Percentiles rank a stretch among this genome's conserved stretches.
These are phyloP conservation scores for Coptodon rendalli DNA, from an alignment of 2,113 vertebrate genomes.

Conservation along the genomic window DNA sequence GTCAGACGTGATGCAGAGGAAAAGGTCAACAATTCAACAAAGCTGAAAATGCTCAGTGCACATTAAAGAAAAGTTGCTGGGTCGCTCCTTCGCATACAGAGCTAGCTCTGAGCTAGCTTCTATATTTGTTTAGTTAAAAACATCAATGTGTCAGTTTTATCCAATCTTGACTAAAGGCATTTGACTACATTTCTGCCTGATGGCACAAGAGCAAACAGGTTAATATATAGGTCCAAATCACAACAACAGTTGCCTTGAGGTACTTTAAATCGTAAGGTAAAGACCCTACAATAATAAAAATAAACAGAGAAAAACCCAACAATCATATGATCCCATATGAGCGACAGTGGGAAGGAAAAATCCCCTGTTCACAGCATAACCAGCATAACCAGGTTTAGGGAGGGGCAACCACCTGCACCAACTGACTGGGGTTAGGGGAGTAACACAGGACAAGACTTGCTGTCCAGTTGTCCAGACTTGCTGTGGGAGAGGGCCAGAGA, in stretches of 20 bases:
- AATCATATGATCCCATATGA: background rate
- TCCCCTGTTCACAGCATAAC: background rate
- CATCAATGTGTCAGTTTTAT: background rate
- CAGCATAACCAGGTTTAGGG: background rate
- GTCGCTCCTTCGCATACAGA: background rate
- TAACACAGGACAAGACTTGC: background rate
- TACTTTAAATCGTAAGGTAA: background rate
- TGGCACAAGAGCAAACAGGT: background rate
- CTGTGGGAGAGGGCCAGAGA: background rate
- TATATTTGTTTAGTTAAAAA: background rate
- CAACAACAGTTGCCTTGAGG: background rate
- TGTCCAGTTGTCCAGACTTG: background rate
- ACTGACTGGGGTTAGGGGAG: background rate
- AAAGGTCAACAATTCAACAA: background rate
- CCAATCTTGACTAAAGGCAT: background rate
- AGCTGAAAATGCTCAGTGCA: background rate
- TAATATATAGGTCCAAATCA: background rate
- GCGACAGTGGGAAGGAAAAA: background rate
- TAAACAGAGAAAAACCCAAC: background rate
- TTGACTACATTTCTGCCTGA: background rate
- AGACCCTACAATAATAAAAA: background rate
- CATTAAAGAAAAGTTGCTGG: background rate
- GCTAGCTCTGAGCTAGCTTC: background rate
- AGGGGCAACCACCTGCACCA: background rate
- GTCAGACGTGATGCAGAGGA: background rate